Base-by-base conservation (phyloP, 1,140 invertebrate species). In the Mamestra configurata region DNA sequence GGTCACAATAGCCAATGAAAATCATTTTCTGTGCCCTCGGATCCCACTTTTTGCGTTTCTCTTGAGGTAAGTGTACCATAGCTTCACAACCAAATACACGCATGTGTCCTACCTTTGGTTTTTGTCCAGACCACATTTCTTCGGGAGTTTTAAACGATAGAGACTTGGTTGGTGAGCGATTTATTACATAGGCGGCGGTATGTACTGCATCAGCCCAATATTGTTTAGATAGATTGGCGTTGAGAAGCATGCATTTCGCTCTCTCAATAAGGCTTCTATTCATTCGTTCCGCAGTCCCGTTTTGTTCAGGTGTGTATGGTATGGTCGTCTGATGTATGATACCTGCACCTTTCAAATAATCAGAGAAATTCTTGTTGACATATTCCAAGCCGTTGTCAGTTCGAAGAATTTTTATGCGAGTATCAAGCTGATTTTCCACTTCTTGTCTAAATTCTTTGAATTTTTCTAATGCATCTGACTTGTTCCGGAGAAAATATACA, bases 361-460 rank as follows among this genome's bases (percentile, higher is more conserved):
- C 35, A 35, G 88, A 80, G 76, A 95, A 91, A 0, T 84, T 70
- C 15, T 82, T 79, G 70, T 86, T 94, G 0, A 85, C 27, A 82
- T 93, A 95, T 81, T 95, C 95, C 15, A 24, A 84, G 4, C 94
- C 95, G 83, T 95, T 95, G 64, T 95, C 95, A 51, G 84, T 86
- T 57, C 90, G 88, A 3, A 95, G 40, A 27, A 15, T 77, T 72
- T 88, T 90, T 59, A 94, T 87, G 64, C 79, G 79, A 13, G 37
- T 70, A 68, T 82, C 76, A 20, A 84, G 82, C 83, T 95, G 88
- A 61, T 88, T 92, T 73, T 93, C 84, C 6, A 91, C 83, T 20
- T 82, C 15, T 18, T 11, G 70, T 82, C 86, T 88, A 72, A 89
- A 92, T 51, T 92, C 75, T 77, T 86, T 83, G 49, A 95, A 92